Evolutionary conservation across 53 echinoderm and acorn worm genomes (phyloP).

Genomic region (Luidia sarsii): DNA sequence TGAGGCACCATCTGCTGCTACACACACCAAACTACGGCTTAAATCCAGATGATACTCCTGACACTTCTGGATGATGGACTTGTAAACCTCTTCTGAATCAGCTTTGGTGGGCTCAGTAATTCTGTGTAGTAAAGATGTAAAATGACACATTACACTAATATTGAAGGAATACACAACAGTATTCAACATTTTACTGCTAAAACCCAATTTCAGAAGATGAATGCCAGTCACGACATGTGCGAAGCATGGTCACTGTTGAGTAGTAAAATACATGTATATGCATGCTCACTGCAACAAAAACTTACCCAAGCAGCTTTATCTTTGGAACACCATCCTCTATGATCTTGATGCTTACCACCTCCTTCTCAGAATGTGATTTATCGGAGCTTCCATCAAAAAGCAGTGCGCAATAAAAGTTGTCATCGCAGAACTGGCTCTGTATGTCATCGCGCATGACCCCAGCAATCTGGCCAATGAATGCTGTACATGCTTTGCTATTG

Average conservation of each 20-base stretch:
- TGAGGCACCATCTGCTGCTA: slow-evolving; percentile 63
- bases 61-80: slow-evolving; percentile 36
- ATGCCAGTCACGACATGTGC: background rate
- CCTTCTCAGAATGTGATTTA: slow-evolving; percentile 34
- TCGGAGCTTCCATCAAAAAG: slow-evolving; percentile 47
- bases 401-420: slow-evolving; percentile 44
- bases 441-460: slow-evolving; percentile 12
- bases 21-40: slow-evolving; percentile 41
- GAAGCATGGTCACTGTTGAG: background rate
- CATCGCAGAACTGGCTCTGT: slow-evolving; percentile 29
- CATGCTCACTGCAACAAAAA: background rate
- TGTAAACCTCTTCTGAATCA: slow-evolving; percentile 32
- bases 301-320: slow-evolving; percentile 64
- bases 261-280: background rate
- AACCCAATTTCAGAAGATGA: background rate
- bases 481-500: slow-evolving; percentile 12
- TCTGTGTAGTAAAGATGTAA: background rate
- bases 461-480: slow-evolving; percentile 27
- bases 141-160: background rate
- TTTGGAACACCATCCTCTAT: slow-evolving; percentile 51
- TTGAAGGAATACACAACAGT: no score
- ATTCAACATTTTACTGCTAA: background rate
- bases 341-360: slow-evolving; percentile 23
- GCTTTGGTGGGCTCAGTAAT: slow-evolving; percentile 56
- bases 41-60: slow-evolving; percentile 42